These are phyloP conservation scores for Ips typographus DNA, from an alignment of 1,140 invertebrate species.

Conservation along the genomic window DNA sequence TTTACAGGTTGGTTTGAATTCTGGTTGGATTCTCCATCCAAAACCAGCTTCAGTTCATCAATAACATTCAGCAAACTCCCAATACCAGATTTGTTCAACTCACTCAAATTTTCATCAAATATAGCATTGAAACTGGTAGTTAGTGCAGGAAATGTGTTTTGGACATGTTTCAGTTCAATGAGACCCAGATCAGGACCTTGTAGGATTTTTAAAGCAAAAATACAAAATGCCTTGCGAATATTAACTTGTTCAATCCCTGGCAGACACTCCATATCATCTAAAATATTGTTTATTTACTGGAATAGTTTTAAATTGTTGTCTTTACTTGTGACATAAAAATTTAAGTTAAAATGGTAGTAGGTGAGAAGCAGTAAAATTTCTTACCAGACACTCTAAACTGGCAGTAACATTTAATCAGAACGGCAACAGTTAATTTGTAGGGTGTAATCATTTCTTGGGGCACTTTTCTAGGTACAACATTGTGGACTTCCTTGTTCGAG, in stretches of 20 bases:
- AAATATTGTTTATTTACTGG: constrained; percentile 18
- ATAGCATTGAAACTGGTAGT: constrained; percentile 60
- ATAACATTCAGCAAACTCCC: constrained; percentile 65
- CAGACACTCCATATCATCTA: constrained; percentile 41
- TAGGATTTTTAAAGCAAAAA: constrained; percentile 63
- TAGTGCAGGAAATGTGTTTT: background rate
- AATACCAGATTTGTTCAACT: constrained; percentile 59
- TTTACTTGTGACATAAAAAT: background rate
- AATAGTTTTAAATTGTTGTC: background rate
- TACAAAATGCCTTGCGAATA: constrained; percentile 59
- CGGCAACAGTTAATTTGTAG: constrained; percentile 58
- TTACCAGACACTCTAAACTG: constrained; percentile 55
- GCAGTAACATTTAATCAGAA: constrained; percentile 59
- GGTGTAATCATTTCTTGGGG: constrained; percentile 56
- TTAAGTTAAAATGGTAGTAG: constrained; percentile 10
- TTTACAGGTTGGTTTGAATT: constrained; percentile 35
- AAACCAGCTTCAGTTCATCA: constrained; percentile 56
- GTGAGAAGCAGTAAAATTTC: constrained; percentile 4
- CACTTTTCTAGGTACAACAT: constrained; percentile 21
- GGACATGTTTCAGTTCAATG: constrained; percentile 56
- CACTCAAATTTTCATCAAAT: constrained; percentile 58
- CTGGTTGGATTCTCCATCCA: constrained; percentile 46
- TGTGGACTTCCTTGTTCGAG: constrained; percentile 13
- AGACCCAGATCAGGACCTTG: constrained; percentile 70
- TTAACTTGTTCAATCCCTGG: constrained; percentile 48